These are phyloP conservation scores for Ibidorhyncha struthersii DNA, from an alignment of 2,113 vertebrate genomes.

Conservation along the genomic window DNA sequence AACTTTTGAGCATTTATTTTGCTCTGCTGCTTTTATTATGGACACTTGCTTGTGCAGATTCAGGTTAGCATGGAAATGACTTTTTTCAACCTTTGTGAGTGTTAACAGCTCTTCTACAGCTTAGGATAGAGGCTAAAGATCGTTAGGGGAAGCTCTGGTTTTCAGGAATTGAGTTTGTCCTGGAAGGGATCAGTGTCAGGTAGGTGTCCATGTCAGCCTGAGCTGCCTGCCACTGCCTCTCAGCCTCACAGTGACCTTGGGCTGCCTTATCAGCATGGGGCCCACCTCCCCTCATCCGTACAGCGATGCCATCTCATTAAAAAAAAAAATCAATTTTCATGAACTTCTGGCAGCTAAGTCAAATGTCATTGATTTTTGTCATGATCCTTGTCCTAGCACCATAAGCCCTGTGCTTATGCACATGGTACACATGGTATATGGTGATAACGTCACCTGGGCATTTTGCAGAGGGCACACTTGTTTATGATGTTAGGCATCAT, in stretches of 20 bases:
- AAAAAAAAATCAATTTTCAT: not conserved
- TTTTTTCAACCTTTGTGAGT: not conserved
- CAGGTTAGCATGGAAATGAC: not conserved
- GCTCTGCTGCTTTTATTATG: not conserved
- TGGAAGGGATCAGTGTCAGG: not conserved
- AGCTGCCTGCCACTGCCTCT: not conserved
- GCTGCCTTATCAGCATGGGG: not conserved
- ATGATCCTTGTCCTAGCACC: not conserved
- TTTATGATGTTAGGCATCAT: rapidly evolving
- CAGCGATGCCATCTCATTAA: not conserved
- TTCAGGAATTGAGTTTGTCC: not conserved
- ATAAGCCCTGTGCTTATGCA: not conserved
- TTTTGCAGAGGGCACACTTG: rapidly evolving
- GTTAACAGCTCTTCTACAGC: not conserved
- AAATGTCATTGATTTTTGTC: not conserved
- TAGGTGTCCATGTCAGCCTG: not conserved
- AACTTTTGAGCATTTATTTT: not conserved
- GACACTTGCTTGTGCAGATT: not conserved
- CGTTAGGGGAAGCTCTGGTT: not conserved
- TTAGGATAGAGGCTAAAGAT: not conserved
- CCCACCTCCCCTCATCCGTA: not conserved
- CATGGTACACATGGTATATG: no score
- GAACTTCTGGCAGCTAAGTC: not conserved
- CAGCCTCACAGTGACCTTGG: rapidly evolving
- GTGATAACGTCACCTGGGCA: not conserved